Percentiles rank a stretch among this genome's conserved stretches.
phyloP scores from a whole-genome alignment of 1,140 invertebrate species.

The Drosophila pachea region DNA sequence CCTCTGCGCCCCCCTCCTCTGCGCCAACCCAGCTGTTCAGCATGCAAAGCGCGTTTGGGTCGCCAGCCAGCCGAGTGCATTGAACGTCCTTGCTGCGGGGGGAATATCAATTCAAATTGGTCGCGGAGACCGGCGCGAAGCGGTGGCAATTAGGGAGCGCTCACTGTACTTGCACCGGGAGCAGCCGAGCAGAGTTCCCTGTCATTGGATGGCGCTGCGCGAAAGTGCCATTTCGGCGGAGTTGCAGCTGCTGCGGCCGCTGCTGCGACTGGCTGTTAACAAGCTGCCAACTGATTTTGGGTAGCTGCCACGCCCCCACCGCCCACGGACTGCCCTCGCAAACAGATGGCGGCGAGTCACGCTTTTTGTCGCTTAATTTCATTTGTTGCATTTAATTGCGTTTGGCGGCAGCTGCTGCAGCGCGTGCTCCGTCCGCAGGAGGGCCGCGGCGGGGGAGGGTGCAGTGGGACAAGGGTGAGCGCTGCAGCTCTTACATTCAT shows the following conservation, averaged over 20 bases:
- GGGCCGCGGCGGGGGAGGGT: background rate
- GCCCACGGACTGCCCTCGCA: background rate
- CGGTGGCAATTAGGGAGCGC: slow-evolving; percentile 29
- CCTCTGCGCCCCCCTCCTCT: no score
- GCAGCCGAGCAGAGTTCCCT: background rate
- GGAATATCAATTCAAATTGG: slow-evolving; percentile 35
- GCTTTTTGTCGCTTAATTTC: slow-evolving; percentile 67
- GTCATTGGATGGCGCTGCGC: no score
- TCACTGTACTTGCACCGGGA: background rate
- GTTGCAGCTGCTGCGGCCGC: no score
- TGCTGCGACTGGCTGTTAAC: background rate
- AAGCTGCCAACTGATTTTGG: slow-evolving; percentile 48
- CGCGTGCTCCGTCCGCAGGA: no score
- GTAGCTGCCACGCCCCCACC: slow-evolving; percentile 6
- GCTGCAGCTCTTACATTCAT: slow-evolving; percentile 20
- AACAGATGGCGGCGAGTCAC: slow-evolving; percentile 45
- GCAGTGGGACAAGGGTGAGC: background rate
- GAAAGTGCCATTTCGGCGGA: no score
- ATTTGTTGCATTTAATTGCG: slow-evolving; percentile 74
- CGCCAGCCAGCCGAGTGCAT: slow-evolving; percentile 22
- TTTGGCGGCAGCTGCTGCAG: slow-evolving; percentile 19
- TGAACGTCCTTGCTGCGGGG: slow-evolving; percentile 25
- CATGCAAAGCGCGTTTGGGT: slow-evolving; percentile 22
- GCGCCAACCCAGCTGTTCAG: slow-evolving; percentile 11
- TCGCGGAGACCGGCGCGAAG: background rate